These are phyloP conservation scores for Casuarius casuarius DNA, from an alignment of 2,113 vertebrate species.

Conservation along the genomic window DNA sequence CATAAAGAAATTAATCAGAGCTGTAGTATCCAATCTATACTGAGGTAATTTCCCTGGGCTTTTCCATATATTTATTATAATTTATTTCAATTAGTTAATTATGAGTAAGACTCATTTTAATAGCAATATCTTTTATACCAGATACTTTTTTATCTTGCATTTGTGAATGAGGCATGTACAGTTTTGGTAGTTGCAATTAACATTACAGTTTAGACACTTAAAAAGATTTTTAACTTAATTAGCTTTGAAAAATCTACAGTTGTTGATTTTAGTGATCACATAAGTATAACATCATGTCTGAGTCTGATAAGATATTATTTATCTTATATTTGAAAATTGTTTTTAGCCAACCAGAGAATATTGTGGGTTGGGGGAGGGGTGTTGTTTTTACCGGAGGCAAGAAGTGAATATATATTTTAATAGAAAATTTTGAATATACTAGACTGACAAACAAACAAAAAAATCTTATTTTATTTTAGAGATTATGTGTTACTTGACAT, in stretches of 20 bases:
- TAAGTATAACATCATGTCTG: not conserved
- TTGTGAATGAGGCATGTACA: not conserved
- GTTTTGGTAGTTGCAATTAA: not conserved
- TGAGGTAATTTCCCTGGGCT: not conserved
- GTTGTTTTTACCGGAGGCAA: not conserved
- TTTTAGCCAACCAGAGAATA: not conserved
- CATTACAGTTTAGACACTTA: not conserved
- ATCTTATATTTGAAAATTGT: not conserved
- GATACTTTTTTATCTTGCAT: not conserved
- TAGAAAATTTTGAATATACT: not conserved
- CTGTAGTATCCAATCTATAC: not conserved
- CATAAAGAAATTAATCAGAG: not conserved
- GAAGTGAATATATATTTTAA: not conserved
- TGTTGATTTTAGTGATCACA: not conserved
- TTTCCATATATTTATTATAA: not conserved
- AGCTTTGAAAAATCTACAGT: not conserved
- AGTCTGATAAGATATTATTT: not conserved
- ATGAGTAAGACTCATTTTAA: not conserved
- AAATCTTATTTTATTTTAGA: conserved; percentile 7
- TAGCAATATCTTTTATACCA: not conserved
- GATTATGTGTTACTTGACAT: conserved; percentile 65
- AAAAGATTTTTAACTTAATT: not conserved
- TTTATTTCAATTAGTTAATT: not conserved
- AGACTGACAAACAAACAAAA: not conserved
- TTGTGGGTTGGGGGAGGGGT: not conserved